Evolutionary conservation across 2,888 invertebrate genomes (phyloP), one percentile per base, ranked within the genome.

Genomic region (Phaedon cochleariae): DNA sequence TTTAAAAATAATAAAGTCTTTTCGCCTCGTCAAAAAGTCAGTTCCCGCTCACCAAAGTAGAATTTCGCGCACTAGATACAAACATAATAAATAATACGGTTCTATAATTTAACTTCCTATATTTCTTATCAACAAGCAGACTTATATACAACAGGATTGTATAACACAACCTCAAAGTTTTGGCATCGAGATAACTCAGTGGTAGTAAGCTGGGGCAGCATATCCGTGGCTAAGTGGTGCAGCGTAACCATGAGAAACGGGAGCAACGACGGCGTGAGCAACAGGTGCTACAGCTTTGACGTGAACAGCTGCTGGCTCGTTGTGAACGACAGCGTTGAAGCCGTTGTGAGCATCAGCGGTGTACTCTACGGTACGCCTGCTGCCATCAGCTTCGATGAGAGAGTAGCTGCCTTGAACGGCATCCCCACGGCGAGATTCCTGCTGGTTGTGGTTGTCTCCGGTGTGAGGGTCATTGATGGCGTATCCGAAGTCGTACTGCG

Each of bases 341-440:
- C 87, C 87, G 67, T 79, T 84, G 72, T 85, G 84, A 18, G 83
- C 80, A 75, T 86, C 86, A 26, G 87, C 85, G 60, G 83, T 82
- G 77, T 87, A 87, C 17, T 86, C 84, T 17, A 87, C 87, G 45
- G 83, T 81, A 65, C 87, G 84, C 62, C 82, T 83, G 71, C 82
- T 83, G 21, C 87, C 87, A 78, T 87, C 86, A 31, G 86, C 76
- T 68, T 87, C 86, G 67, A 87, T 80, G 1, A 87, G 75, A 61
- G 85, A 86, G 79, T 86, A 85, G 82, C 86, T 86, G 1, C 86
- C 86, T 59, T 82, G 81, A 49, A 84, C 76, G 71, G 84, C 84
- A 74, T 85, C 85, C 3, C 86, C 86, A 45, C 84, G 82, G 65
- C 89, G 87, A 69, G 87, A 87, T 83, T 89, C 89, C 72, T 88